Conservation (phyloP, 2,113 vertebrate species). For the Brachypteracias leptosomus region DNA sequence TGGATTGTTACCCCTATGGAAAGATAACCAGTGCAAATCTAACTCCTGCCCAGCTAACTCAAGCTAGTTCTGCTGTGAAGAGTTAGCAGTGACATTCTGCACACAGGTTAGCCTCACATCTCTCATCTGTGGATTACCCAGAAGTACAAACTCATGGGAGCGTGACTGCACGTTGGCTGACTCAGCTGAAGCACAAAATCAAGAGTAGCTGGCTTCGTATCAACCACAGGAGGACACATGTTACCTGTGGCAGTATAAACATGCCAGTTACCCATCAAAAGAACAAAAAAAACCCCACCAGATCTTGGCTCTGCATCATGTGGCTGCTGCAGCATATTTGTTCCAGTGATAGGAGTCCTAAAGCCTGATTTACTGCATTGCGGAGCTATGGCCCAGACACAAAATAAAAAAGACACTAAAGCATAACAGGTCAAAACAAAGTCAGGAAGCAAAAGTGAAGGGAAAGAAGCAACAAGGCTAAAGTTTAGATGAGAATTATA, state of each 20-base stretch:
- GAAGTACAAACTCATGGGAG: neutral
- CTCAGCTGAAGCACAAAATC: neutral
- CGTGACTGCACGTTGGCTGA: neutral
- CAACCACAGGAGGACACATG: neutral
- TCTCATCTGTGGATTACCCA: neutral
- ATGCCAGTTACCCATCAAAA: neutral
- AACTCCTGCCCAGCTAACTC: neutral
- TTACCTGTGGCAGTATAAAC: neutral
- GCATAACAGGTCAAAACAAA: neutral
- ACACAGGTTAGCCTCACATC: neutral
- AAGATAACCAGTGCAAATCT: neutral
- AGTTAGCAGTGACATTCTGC: accelerated
- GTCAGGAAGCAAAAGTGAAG: neutral
- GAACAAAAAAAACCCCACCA: neutral
- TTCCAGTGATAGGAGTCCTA: neutral
- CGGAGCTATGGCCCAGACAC: neutral
- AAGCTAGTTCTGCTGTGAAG: neutral
- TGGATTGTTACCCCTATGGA: neutral
- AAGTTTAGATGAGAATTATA: neutral
- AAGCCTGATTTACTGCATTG: neutral
- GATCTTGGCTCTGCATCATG: neutral
- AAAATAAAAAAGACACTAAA: neutral
- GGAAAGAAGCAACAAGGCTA: neutral
- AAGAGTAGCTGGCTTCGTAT: neutral
- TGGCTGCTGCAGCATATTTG: neutral